Evolutionary conservation across 2,888 invertebrate species (phyloP).

Genomic region (Anthrax anthrax): DNA sequence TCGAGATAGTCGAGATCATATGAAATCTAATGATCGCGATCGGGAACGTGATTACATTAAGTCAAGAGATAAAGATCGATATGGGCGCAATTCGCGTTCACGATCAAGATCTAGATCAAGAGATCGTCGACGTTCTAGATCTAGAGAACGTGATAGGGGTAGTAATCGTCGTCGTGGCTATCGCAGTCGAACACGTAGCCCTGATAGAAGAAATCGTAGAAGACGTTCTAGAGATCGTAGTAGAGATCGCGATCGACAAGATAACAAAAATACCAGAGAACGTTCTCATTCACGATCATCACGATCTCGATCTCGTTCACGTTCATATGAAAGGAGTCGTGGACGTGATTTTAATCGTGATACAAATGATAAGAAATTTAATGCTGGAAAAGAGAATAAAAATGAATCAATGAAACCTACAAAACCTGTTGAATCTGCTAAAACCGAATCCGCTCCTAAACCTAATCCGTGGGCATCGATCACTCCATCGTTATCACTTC

Average conservation of each 20-base stretch:
- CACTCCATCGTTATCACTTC: slow-evolving; percentile 1
- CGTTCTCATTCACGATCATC: slow-evolving; percentile 32
- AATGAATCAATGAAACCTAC: slow-evolving; percentile 9
- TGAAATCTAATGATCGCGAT: background rate
- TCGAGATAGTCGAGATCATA: slow-evolving; percentile 6
- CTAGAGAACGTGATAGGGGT: slow-evolving; percentile 42
- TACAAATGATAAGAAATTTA: slow-evolving; percentile 2
- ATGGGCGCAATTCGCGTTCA: slow-evolving; percentile 16
- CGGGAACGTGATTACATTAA: slow-evolving; percentile 8
- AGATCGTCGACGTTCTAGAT: slow-evolving; percentile 24
- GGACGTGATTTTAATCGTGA: slow-evolving; percentile 36
- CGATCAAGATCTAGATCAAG: slow-evolving; percentile 34
- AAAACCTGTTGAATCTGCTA: slow-evolving; percentile 11
- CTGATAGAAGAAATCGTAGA: slow-evolving; percentile 29
- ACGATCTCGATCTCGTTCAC: slow-evolving; percentile 34
- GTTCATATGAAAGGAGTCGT: slow-evolving; percentile 31
- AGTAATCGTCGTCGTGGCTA: slow-evolving; percentile 12
- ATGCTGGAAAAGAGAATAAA: background rate
- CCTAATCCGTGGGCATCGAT: background rate
- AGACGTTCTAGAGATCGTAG: slow-evolving; percentile 34
- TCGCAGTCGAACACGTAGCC: slow-evolving; percentile 27
- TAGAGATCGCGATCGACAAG: slow-evolving; percentile 22
- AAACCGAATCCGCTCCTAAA: slow-evolving; percentile 1
- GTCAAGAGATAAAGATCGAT: slow-evolving; percentile 4
- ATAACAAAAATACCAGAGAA: slow-evolving; percentile 21